Conservation (phyloP, 1,140 invertebrate species). For the Drosophila sturtevanti region DNA sequence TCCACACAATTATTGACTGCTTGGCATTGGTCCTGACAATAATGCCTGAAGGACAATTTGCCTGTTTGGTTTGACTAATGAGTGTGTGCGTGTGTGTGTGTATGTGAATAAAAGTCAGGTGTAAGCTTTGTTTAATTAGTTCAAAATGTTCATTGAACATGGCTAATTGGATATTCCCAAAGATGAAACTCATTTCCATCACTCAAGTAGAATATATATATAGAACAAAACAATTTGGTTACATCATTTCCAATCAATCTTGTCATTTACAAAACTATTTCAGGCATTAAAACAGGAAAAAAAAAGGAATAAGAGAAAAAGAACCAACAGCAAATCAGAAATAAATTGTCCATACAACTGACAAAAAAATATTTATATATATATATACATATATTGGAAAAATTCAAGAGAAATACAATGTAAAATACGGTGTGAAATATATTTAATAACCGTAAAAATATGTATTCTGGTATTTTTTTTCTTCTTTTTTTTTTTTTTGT, state of each 20-base stretch:
- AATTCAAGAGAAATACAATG: no score
- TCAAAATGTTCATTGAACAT: slow-evolving; percentile 39
- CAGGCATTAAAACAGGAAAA: no score
- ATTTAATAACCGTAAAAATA: slow-evolving; percentile 39
- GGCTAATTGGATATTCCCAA: slow-evolving; percentile 51
- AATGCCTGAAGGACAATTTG: slow-evolving; percentile 47
- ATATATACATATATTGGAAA: not conserved
- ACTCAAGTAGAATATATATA: not conserved
- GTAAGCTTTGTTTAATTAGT: slow-evolving; percentile 65
- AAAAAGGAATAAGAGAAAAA: no score
- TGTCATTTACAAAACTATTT: not conserved
- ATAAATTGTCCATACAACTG: not conserved
- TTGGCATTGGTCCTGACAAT: slow-evolving; percentile 37
- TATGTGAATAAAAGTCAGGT: slow-evolving; percentile 59
- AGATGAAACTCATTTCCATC: slow-evolving; percentile 1
- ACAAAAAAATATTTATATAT: not conserved
- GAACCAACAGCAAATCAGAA: not conserved
- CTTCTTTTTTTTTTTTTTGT: slow-evolving; percentile 11
- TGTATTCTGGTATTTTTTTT: slow-evolving; percentile 26
- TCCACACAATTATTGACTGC: slow-evolving; percentile 4
- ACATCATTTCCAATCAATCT: not conserved
- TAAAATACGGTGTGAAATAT: slow-evolving; percentile 15
- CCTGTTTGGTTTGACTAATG: slow-evolving; percentile 41
- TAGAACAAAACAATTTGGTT: slow-evolving; percentile 2
- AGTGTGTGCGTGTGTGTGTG: slow-evolving; percentile 22